Percentiles rank a stretch among this genome's conserved stretches.
These are phyloP conservation scores for Cryptops parisi DNA, from an alignment of 2,888 invertebrate species.

Conservation along the genomic window DNA sequence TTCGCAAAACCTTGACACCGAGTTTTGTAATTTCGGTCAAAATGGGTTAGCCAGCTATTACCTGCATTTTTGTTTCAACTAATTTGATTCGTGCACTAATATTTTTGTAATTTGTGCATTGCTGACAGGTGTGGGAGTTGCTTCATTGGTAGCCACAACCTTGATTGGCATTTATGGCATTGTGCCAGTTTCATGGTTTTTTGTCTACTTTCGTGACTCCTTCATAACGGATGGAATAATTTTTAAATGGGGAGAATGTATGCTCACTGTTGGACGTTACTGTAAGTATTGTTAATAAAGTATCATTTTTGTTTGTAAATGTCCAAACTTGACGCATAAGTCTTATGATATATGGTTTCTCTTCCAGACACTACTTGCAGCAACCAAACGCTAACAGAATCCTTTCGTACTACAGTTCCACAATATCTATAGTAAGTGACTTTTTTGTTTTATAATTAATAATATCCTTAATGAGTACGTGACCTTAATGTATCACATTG, in stretches of 20 bases:
- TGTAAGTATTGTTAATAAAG: slow-evolving; percentile 8
- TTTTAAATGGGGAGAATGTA: slow-evolving; percentile 65
- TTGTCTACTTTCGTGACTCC: slow-evolving; percentile 72
- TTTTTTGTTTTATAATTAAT: slow-evolving; percentile 1
- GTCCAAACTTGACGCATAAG: too few relatives aligned
- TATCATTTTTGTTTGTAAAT: too few relatives aligned
- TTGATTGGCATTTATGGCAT: slow-evolving; percentile 74
- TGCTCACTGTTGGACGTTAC: slow-evolving; percentile 2
- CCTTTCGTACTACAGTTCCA: slow-evolving; percentile 44
- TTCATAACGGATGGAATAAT: slow-evolving; percentile 57
- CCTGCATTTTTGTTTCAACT: too few relatives aligned
- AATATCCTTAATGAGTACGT: too few relatives aligned
- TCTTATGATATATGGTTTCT: too few relatives aligned
- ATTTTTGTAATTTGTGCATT: too few relatives aligned
- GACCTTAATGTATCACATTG: too few relatives aligned
- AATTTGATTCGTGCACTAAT: too few relatives aligned
- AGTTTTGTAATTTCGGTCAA: background rate
- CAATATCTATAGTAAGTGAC: slow-evolving; percentile 43
- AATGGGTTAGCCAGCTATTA: too few relatives aligned
- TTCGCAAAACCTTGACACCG: background rate
- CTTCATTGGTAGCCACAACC: slow-evolving; percentile 60
- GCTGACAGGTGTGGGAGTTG: slow-evolving; percentile 60
- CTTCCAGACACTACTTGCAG: slow-evolving; percentile 1
- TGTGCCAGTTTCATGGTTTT: slow-evolving; percentile 78
- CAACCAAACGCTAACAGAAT: background rate